Evolutionary conservation across 1,140 invertebrate genomes (phyloP).

Genomic region (Aricia agestis): DNA sequence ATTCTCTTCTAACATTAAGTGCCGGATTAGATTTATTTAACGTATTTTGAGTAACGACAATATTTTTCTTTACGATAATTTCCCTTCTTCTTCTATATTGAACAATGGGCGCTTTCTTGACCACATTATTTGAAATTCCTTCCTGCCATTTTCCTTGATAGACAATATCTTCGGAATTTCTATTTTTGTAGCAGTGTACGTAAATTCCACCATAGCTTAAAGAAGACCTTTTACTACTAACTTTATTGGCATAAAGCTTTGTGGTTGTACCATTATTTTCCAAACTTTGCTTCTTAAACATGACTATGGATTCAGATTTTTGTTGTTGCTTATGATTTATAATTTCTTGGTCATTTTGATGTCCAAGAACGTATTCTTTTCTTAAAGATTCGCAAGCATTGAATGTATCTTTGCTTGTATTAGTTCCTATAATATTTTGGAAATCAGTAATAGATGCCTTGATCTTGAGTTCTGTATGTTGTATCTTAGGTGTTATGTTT

Average conservation of each 20-base stretch:
- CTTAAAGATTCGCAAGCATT: background rate
- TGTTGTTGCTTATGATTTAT: conserved; percentile 21
- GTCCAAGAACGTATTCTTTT: background rate
- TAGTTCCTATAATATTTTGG: conserved; percentile 14
- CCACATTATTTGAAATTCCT: background rate
- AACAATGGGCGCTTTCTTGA: background rate
- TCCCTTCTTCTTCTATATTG: conserved; percentile 13
- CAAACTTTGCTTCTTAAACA: too few relatives aligned
- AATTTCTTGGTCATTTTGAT: background rate
- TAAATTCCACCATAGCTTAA: conserved; percentile 51
- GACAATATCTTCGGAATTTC: conserved; percentile 52
- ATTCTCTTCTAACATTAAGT: background rate
- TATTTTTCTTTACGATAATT: conserved; percentile 16
- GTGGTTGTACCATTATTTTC: too few relatives aligned
- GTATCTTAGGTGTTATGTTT: conserved; percentile 36
- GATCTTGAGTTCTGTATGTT: conserved; percentile 44
- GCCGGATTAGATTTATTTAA: background rate
- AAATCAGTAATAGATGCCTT: conserved; percentile 43
- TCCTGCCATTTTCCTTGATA: conserved; percentile 63
- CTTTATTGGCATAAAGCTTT: too few relatives aligned
- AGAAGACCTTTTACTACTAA: conserved; percentile 30
- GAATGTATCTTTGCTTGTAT: background rate
- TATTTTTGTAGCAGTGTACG: conserved; percentile 58
- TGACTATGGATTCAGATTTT: conserved; percentile 11
- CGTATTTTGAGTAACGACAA: background rate